Evolutionary conservation across 2,888 invertebrate species (phyloP).

Genomic region (Lochmaea crataegi): DNA sequence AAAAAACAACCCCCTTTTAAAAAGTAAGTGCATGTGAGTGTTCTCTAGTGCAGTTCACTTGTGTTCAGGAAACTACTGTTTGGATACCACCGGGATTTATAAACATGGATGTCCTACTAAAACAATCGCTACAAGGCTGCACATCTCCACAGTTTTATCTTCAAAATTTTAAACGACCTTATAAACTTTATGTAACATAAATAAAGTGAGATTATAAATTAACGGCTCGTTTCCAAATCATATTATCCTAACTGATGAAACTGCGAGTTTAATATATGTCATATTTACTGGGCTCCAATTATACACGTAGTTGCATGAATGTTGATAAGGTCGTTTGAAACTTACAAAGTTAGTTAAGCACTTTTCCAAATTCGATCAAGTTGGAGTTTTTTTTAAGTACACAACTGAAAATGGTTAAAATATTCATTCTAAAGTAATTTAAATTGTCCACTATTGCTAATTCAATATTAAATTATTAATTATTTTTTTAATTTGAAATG

Average conservation of each 20-base stretch:
- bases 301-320: background rate
- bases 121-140: background rate
- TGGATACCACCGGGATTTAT: constrained; percentile 22
- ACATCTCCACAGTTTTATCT: constrained; percentile 11
- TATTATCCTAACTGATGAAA: too few species aligned
- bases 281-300: too few species aligned
- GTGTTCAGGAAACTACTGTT: constrained; percentile 29
- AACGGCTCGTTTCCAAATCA: too few species aligned
- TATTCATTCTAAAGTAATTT: too few species aligned
- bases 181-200: constrained; percentile 13
- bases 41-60: constrained; percentile 42
- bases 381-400: background rate
- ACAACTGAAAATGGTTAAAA: background rate
- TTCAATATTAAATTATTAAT: too few species aligned
- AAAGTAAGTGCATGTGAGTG: constrained; percentile 60
- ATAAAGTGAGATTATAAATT: background rate
- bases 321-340: constrained; percentile 3
- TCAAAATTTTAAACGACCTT: background rate
- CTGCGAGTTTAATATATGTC: too few species aligned
- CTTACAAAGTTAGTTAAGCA: background rate
- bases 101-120: constrained; percentile 33
- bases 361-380: background rate
- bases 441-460: too few species aligned
- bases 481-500: too few species aligned
- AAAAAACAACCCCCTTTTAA: constrained; percentile 55